phyloP scores from a whole-genome alignment of 2,888 invertebrate species.

The Epirrhoe alternata region DNA sequence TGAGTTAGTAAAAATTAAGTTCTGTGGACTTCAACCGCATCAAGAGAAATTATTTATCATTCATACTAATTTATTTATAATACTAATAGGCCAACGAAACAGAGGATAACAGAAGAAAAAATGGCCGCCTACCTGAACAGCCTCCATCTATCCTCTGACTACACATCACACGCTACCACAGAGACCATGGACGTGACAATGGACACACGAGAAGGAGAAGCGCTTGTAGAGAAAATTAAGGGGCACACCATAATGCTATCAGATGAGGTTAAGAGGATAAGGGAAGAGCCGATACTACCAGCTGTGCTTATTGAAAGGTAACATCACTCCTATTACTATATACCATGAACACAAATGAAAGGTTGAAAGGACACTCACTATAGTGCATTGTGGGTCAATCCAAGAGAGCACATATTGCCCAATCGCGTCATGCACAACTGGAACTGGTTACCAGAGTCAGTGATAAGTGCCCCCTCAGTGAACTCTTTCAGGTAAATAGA shows the following conservation, averaged over 20 bases:
- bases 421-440: too few species aligned
- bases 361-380: too few species aligned
- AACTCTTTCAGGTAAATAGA: too few species aligned
- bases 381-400: too few species aligned
- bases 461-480: too few species aligned
- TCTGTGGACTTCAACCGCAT: too few species aligned
- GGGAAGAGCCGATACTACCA: slow-evolving; percentile 88
- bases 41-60: too few species aligned
- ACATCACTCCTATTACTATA: too few species aligned
- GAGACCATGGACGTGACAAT: slow-evolving; percentile 62
- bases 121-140: slow-evolving; percentile 92
- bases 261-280: slow-evolving; percentile 88
- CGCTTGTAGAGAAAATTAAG: slow-evolving; percentile 63
- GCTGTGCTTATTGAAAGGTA: slow-evolving; percentile 86
- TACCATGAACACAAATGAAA: too few species aligned
- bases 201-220: slow-evolving; percentile 46
- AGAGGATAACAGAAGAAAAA: slow-evolving; percentile 92
- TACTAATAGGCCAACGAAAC: slow-evolving; percentile 87
- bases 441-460: too few species aligned
- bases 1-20: too few species aligned
- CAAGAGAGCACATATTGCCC: too few species aligned
- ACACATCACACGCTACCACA: slow-evolving; percentile 62
- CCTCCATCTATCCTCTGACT: slow-evolving; percentile 88
- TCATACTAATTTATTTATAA: neutral
- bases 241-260: slow-evolving; percentile 87